A percentile compares a stretch with the other conserved stretches of the same genome.
These are phyloP conservation scores for Nesogale talazaci DNA, from an alignment of 2,113 vertebrate genomes.

Conservation along the genomic window DNA sequence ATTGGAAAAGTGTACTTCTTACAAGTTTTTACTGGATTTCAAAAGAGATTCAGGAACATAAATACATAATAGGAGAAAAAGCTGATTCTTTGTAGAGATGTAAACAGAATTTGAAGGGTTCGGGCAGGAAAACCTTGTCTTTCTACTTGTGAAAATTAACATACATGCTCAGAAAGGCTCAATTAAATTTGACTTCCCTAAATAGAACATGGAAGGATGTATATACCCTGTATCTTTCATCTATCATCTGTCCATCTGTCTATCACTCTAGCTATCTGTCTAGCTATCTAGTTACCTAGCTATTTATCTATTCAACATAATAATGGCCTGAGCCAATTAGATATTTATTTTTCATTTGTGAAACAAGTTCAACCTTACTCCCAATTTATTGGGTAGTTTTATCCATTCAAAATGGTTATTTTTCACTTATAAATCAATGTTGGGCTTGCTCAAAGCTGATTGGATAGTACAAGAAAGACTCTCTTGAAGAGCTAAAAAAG, in stretches of 20 bases:
- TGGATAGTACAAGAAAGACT: neutral
- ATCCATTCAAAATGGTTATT: no score
- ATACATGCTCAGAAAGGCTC: neutral
- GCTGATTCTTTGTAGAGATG: neutral
- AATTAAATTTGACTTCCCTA: neutral
- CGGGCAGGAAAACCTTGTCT: neutral
- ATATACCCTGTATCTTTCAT: neutral
- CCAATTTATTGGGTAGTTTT: no score
- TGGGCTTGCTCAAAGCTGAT: neutral
- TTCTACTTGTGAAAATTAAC: neutral
- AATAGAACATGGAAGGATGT: neutral
- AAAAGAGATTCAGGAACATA: neutral
- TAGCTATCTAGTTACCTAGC: no score
- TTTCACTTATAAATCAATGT: no score
- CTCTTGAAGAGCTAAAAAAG: neutral
- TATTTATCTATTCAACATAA: neutral
- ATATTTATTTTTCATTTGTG: neutral
- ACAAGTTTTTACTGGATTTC: neutral
- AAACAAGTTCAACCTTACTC: neutral
- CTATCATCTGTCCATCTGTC: neutral
- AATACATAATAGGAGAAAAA: neutral
- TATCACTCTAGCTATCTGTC: no score
- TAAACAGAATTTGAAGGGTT: neutral
- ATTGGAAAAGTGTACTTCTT: neutral
- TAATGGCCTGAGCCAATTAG: neutral